A percentile compares a stretch with the other conserved stretches of the same genome.
phyloP scores from a whole-genome alignment of 2,888 invertebrate species.

The Nomada goodeniana region DNA sequence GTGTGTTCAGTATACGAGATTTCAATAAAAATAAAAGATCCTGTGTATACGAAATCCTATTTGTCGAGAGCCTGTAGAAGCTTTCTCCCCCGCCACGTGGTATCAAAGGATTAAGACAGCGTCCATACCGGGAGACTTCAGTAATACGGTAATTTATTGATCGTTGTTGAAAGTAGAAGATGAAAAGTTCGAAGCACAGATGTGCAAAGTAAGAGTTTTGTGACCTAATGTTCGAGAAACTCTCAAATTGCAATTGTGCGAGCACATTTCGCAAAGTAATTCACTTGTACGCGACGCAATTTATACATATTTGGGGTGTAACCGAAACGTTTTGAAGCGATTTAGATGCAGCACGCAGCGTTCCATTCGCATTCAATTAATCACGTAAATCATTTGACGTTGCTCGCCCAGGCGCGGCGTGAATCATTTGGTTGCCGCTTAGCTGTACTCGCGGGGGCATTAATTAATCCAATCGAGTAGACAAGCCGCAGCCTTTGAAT shows the following conservation, averaged over 20 bases:
- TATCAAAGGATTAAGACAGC: slow-evolving; percentile 41
- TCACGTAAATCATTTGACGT: slow-evolving; percentile 46
- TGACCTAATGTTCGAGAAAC: too few species aligned
- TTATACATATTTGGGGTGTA: not conserved
- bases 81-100: not conserved
- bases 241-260: not conserved
- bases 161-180: slow-evolving; percentile 11
- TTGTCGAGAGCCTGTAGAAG: slow-evolving; percentile 9
- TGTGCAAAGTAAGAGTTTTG: not conserved
- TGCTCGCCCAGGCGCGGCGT: slow-evolving; percentile 54
- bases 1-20: not conserved
- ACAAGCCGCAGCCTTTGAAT: slow-evolving; percentile 33
- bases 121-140: not conserved
- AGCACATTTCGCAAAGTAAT: not conserved
- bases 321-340: slow-evolving; percentile 28
- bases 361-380: slow-evolving; percentile 37
- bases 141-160: slow-evolving; percentile 39
- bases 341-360: slow-evolving; percentile 25
- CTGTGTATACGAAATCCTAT: slow-evolving; percentile 22
- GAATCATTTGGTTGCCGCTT: slow-evolving; percentile 56
- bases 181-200: not conserved
- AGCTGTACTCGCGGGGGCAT: slow-evolving; percentile 42
- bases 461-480: slow-evolving; percentile 58
- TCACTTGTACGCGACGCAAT: slow-evolving; percentile 10
- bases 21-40: not conserved